Conservation (phyloP, 92 coral and sea anemone genomes). For the Pocillopora meandrina region DNA sequence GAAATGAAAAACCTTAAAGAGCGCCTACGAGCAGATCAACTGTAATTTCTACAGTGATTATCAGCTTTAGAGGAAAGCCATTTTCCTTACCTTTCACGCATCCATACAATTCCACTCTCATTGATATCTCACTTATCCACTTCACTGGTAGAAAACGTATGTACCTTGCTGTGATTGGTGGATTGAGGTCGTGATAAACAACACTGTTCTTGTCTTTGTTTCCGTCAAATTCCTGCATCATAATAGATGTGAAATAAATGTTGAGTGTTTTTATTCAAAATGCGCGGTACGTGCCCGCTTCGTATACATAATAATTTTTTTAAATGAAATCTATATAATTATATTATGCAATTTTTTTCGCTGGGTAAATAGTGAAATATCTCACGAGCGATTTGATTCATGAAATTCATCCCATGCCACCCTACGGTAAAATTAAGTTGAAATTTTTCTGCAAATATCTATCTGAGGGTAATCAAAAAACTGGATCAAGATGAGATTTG, state of each 20-base stretch:
- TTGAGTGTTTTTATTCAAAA: background rate
- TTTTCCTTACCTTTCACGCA: background rate
- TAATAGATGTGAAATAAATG: too few species aligned
- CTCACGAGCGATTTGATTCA: background rate
- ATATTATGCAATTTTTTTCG: background rate
- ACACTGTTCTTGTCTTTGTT: background rate
- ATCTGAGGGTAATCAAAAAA: too few species aligned
- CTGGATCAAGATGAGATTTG: too few species aligned
- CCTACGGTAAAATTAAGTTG: too few species aligned
- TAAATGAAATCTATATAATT: too few species aligned
- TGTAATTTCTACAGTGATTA: too few species aligned
- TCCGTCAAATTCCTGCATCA: background rate
- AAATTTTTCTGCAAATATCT: too few species aligned
- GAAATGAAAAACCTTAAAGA: too few species aligned
- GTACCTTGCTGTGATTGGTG: background rate
- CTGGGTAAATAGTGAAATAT: background rate
- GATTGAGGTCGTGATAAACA: background rate
- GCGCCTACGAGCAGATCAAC: too few species aligned
- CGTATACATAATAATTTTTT: background rate
- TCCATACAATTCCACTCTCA: slow-evolving; percentile 5
- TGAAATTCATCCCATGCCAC: too few species aligned
- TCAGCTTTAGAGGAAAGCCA: too few species aligned
- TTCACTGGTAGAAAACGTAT: background rate
- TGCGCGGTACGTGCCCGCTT: background rate
- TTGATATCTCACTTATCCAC: background rate